Evolutionary conservation across 2,888 invertebrate species (phyloP).

Genomic region (Mesopsocus fuscifrons): DNA sequence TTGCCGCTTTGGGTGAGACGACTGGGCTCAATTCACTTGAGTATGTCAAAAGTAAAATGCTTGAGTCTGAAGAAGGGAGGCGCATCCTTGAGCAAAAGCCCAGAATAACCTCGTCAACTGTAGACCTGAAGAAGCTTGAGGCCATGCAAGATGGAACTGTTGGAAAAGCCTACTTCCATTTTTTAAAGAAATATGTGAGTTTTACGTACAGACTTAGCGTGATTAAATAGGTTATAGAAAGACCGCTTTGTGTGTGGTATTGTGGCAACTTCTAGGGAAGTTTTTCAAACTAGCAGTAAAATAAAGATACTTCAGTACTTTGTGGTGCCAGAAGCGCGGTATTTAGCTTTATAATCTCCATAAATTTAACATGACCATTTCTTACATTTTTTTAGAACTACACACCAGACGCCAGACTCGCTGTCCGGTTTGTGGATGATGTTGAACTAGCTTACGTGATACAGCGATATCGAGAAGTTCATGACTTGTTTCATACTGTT

Average conservation of each 20-base stretch:
- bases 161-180: constrained; percentile 70
- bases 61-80: constrained; percentile 51
- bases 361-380: too few species aligned
- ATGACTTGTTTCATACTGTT: constrained; percentile 84
- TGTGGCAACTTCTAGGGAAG: too few species aligned
- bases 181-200: constrained; percentile 56
- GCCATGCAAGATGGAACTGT: constrained; percentile 59
- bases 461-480: constrained; percentile 92
- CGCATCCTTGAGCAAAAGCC: constrained; percentile 56
- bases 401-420: constrained; percentile 75
- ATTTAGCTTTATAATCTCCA: too few species aligned
- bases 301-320: too few species aligned
- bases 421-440: constrained; percentile 84
- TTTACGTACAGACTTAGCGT: too few species aligned
- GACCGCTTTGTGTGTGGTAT: too few species aligned
- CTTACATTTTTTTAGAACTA: constrained; percentile 2
- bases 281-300: too few species aligned
- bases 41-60: constrained; percentile 57
- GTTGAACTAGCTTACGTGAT: constrained; percentile 84
- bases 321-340: too few species aligned
- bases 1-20: constrained; percentile 19
- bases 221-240: too few species aligned
- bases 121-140: constrained; percentile 52
- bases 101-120: constrained; percentile 63
- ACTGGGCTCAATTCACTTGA: constrained; percentile 34